Evolutionary conservation across 2,113 vertebrate species (phyloP).

Genomic region (Pogona vitticeps): DNA sequence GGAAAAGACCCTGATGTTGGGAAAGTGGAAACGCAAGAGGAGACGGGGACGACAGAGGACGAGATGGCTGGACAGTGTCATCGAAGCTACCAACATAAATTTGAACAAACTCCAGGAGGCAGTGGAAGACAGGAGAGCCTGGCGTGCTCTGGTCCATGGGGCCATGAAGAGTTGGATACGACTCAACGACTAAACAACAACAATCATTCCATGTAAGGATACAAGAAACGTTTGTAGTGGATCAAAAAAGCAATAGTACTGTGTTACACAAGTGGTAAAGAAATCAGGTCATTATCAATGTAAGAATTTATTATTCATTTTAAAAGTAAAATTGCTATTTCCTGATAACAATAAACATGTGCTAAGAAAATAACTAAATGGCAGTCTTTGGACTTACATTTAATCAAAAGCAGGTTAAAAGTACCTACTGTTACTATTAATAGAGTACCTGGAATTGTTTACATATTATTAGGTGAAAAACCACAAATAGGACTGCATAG

Average conservation of each 20-base stretch:
- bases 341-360: background rate
- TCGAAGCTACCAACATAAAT: no score
- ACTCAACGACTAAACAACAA: no score
- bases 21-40: no score
- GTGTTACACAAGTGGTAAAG: background rate
- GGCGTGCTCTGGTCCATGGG: no score
- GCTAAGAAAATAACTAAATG: background rate
- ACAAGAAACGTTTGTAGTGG: background rate
- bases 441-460: no score
- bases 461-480: background rate
- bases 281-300: background rate
- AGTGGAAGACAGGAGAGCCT: no score
- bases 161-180: no score
- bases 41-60: no score
- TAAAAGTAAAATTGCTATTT: background rate
- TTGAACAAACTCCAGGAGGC: no score
- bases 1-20: no score
- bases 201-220: no score
- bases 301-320: background rate
- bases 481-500: background rate
- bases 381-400: background rate
- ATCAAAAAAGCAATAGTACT: background rate
- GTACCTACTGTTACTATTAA: background rate
- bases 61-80: no score
- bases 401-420: conserved; percentile 15